Conservation (phyloP, 2,797 vertebrate genomes). For the Parotocinclus haroldoi region DNA sequence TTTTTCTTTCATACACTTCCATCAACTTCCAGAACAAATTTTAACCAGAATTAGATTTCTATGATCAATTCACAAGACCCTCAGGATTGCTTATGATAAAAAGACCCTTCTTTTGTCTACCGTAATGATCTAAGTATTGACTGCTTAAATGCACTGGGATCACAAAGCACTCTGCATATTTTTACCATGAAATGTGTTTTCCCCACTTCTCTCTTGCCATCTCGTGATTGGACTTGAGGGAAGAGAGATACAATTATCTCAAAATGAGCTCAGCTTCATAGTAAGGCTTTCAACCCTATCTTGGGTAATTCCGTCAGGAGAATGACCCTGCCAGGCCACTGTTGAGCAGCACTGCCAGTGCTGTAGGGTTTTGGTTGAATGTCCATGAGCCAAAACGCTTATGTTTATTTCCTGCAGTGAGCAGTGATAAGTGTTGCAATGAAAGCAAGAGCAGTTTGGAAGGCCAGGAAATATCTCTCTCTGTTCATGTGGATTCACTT, state of each 20-base stretch:
- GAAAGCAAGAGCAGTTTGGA: background rate
- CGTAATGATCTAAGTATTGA: conserved; percentile 44
- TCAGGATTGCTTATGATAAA: conserved; percentile 20
- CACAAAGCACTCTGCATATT: conserved; percentile 41
- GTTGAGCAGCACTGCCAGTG: conserved; percentile 52
- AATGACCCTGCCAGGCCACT: conserved; percentile 65
- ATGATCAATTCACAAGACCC: conserved; percentile 22
- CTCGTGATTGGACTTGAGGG: conserved; percentile 65
- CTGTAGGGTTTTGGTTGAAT: conserved; percentile 58
- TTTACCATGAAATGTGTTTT: conserved; percentile 49
- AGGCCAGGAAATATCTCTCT: background rate
- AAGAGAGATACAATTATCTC: conserved; percentile 66
- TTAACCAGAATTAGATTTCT: conserved; percentile 20
- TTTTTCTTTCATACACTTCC: conserved; percentile 11
- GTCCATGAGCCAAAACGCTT: conserved; percentile 28
- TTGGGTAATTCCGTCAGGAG: conserved; percentile 59
- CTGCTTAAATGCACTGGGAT: conserved; percentile 41
- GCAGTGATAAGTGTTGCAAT: conserved; percentile 2
- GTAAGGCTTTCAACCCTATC: conserved; percentile 46
- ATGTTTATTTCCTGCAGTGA: conserved; percentile 9
- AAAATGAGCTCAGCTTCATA: conserved; percentile 69
- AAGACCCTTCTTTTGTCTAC: conserved; percentile 28
- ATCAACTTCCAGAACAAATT: conserved; percentile 18
- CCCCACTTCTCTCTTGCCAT: conserved; percentile 53
- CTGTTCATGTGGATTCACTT: conserved; percentile 1